Evolutionary conservation across 2,888 invertebrate genomes (phyloP), one percentile per base, ranked within the genome.

Genomic region (Smittia aterrima): DNA sequence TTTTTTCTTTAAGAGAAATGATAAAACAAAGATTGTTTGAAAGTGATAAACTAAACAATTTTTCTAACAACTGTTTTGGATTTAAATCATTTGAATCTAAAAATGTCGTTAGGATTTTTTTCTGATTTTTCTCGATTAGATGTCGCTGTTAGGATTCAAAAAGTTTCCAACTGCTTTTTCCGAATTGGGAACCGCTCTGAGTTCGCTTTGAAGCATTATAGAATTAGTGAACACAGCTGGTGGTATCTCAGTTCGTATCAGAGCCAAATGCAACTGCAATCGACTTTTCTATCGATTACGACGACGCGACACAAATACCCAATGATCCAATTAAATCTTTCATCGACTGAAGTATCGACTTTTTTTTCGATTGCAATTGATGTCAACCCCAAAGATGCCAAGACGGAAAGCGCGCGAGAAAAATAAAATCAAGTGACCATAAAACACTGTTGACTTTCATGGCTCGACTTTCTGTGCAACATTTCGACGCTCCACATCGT

Each of bases 181-280:
- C 18, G 64, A 22, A 41, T 13, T 73, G 73, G 73, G 73, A 25
- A 54, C 32, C 73, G 40, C 73, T 13, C 64, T 73, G 73, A 18
- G 73, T 62, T 73, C 73, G 64, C 47, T 41, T 62, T 62, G 47
- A 62, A 64, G 22, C 7, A 40, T 73, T 53, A 13, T 16, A 4
- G 16, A 66, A 62, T 41, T 73, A 41, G 47, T 73, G 73, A 73
- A 73, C 73, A 73, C 73, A 73, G 73, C 73, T 73, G 73, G 73
- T 73, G 73, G 73, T 73, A 73, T 73, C 73, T 73, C 73, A 73
- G 47, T 73, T 73, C 32, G 25, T 47, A 47, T 25, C 16, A n/a
- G 11, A 18, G 68, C 68, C 16, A 25, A 58, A 58, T 22, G 7
- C 58, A 58, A 53, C 53, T n/a, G 3, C 3, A 16, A 16, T 16